Evolutionary conservation across 2,888 invertebrate genomes (phyloP), one percentile per base, ranked within the genome.

Genomic region (Idaea dimidiata): DNA sequence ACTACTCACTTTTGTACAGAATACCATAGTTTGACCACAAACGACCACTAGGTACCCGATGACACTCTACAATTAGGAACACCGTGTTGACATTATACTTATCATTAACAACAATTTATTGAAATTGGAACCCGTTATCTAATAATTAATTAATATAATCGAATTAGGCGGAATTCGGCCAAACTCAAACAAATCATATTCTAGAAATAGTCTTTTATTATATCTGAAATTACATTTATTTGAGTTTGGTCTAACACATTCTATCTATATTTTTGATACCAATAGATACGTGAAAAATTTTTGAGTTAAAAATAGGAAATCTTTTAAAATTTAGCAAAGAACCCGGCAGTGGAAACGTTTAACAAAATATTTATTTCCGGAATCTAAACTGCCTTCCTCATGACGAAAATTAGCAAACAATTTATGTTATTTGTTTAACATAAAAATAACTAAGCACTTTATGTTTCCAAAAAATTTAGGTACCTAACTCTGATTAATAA

Each of bases 361-460:
- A 43, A 43, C 43, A 43, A 43, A 43, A 43, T 43, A 43, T 43
- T 43, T 43, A 43, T 43, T 43, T 43, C 43, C 43, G 43, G 43
- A 43, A 43, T 8, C 43, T 43, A 43, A 43, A 32, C 32, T 43
- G 43, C 43, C 43, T 43, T 43, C 43, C 43, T 43, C 43, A 43
- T 43, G 43, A 43, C 10, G 43, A 43, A 43, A 43, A 43, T 43
- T 43, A 43, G 43, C 43, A 43, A 43, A 43, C 43, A 43, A 43
- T 10, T 43, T 43, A 43, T 14, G 43, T 43, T 43, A 43, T 43
- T 43, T 43, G 43, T 7, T 43, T 43, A 43, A 43, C 43, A 43
- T 43, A 10, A 43, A 43, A 43, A 7, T 7, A 43, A 43, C 43
- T 43, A 43, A 33, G 14, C 3, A 14, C 14, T 43, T 43, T 43